Evolutionary conservation across 1,140 invertebrate genomes (phyloP), one percentile per base, ranked within the genome.

Genomic region (Sipha flava): DNA sequence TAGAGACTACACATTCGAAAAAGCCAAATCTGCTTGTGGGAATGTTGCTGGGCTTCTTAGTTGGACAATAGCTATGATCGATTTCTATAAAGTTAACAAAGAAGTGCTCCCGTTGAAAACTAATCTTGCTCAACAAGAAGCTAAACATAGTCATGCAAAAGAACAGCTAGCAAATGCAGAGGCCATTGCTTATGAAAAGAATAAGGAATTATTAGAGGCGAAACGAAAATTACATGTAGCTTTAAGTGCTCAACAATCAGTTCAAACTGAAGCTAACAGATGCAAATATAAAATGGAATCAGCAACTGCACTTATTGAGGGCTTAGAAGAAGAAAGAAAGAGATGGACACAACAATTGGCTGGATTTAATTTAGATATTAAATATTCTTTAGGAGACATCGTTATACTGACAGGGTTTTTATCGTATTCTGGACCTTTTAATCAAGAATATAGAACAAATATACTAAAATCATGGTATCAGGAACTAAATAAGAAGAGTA

Each of bases 41-140:
- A 95, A 95, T 4, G 93, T 93, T 29, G 92, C 94, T 86, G 94
- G 95, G 80, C 86, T 98, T 3, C 97, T 94, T 84, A 95, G 95
- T 86, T 98, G 95, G 95, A 92, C 97, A 40, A 90, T 94, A 80
- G 95, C 95, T 3, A 95, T 98, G 91, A 93, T 96, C 84, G 90
- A 94, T 84, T 97, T 97, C 84, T 95, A 97, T 84, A 89, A 91
- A 79, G 93, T 95, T 0, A 92, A 93, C 4, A 95, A 94, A 87
- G 88, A 89, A 70, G 95, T 97, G 9, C 91, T 91, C 0, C 94
- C 94, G 2, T 95, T 93, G 84, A 94, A 94, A 85, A 91, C 90
- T 5, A 93, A 93, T 84, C 85, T 97, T 34, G 88, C 57, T 2
- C 45, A 64, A 18, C 59, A 79, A 47, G 62, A 68, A 7, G 26